Evolutionary conservation across 53 echinoderm and acorn worm species (phyloP), one percentile per base, ranked within the genome.

Genomic region (Astropecten irregularis): DNA sequence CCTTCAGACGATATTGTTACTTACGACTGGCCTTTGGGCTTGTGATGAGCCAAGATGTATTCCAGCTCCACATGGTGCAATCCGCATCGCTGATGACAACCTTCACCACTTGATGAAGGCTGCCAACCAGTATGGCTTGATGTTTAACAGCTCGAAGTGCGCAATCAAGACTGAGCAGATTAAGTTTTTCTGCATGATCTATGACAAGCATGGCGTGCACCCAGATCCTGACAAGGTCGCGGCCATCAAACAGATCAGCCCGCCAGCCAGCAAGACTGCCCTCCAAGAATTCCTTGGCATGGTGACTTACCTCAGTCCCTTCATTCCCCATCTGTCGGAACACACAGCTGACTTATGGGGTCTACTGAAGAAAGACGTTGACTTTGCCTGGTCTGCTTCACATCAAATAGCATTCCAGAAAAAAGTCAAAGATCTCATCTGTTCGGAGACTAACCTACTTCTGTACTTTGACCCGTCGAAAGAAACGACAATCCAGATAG

Each of bases 291-390:
- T n/a, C n/a, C n/a, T n/a, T n/a, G n/a, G n/a, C n/a, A 85, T 90
- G 46, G 74, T 59, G 2, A 50, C 50, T 9, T 86, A 86, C 20
- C 32, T 86, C 33, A 53, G 73, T 10, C 83, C 86, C 27, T 90
- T 90, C 50, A 63, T 90, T 18, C 86, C 83, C 18, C 71, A 71
- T n/a, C n/a, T n/a, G n/a, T n/a, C n/a, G n/a, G n/a, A n/a, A n/a
- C n/a, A n/a, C n/a, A n/a, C n/a, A n/a, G 46, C 71, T 37, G 52
- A 44, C 22, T 69, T 83, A 0, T 34, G 72, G 20, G 53, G 20
- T 3, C 72, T 51, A 36, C 13, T 72, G 33, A 72, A 72, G 72
- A 35, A 37, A 65, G 52, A 72, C 5, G 52, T 52, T n/a, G n/a
- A n/a, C n/a, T n/a, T n/a, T n/a, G n/a, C n/a, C n/a, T n/a, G n/a